These are phyloP conservation scores for Eupeodes luniger DNA, from an alignment of 2,888 invertebrate genomes.

Conservation along the genomic window DNA sequence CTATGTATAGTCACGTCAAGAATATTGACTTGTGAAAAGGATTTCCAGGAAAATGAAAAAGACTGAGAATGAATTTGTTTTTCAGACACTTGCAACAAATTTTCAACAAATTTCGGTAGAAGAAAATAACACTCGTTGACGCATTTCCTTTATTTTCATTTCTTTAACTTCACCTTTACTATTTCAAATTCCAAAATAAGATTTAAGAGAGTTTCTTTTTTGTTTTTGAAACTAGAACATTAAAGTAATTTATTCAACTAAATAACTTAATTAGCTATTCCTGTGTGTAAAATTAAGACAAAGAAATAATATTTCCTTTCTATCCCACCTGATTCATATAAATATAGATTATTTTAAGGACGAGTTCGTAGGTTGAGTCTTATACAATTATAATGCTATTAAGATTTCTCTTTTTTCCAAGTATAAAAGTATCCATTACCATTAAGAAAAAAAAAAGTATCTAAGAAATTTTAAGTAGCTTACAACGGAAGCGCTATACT, in stretches of 20 bases:
- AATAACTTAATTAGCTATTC: background rate
- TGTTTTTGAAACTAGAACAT: no score
- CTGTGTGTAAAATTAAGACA: background rate
- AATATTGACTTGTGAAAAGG: no score
- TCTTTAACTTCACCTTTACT: no score
- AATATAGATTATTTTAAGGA: background rate
- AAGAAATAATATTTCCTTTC: background rate
- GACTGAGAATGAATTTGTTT: no score
- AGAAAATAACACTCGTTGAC: no score
- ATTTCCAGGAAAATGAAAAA: no score
- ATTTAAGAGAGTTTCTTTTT: no score
- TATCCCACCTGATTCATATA: slow-evolving; percentile 15
- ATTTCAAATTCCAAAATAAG: no score
- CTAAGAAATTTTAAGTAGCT: slow-evolving; percentile 36
- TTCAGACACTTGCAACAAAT: no score
- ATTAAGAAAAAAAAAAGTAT: slow-evolving; percentile 7
- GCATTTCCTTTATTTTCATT: no score
- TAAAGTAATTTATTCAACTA: background rate
- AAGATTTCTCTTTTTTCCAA: background rate
- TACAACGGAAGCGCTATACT: slow-evolving; percentile 30
- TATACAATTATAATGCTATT: slow-evolving; percentile 37
- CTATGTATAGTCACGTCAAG: no score
- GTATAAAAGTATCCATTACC: background rate
- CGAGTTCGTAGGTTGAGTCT: background rate
- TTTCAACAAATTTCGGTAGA: no score